Conservation (phyloP, 1,140 invertebrate genomes). For the Drosophila parvula region DNA sequence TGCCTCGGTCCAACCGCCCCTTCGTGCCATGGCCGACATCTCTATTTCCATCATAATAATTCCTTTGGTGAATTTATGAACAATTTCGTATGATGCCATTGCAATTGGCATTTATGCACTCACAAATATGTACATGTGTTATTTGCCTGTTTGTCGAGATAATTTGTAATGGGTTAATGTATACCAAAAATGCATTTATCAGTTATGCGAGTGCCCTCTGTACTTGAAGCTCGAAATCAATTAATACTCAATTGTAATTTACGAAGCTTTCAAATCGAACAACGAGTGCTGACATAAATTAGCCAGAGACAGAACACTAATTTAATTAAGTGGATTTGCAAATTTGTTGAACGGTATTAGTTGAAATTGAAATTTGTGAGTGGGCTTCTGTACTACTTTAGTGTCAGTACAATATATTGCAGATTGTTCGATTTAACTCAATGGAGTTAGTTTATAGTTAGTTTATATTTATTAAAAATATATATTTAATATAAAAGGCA, state of each 20-base stretch:
- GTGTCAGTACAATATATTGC: background rate
- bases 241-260: constrained; percentile 47
- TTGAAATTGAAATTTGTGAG: constrained; percentile 17
- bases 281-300: constrained; percentile 42
- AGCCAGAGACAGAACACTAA: constrained; percentile 37
- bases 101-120: constrained; percentile 14
- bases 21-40: background rate
- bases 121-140: constrained; percentile 12
- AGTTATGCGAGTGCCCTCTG: constrained; percentile 32
- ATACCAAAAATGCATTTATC: constrained; percentile 39
- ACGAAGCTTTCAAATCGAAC: constrained; percentile 29
- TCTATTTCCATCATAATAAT: constrained; percentile 46
- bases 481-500: too few relatives aligned
- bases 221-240: constrained; percentile 46
- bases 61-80: constrained; percentile 60
- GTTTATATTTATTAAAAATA: too few relatives aligned
- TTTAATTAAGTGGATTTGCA: constrained; percentile 49
- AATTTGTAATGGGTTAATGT: constrained; percentile 47
- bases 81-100: constrained; percentile 56
- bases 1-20: background rate
- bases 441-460: background rate
- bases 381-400: background rate
- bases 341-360: constrained; percentile 31
- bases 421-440: background rate
- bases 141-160: constrained; percentile 16